These are phyloP conservation scores for Palythoa caribaeorum DNA, from an alignment of 92 coral and sea anemone genomes.

Conservation along the genomic window DNA sequence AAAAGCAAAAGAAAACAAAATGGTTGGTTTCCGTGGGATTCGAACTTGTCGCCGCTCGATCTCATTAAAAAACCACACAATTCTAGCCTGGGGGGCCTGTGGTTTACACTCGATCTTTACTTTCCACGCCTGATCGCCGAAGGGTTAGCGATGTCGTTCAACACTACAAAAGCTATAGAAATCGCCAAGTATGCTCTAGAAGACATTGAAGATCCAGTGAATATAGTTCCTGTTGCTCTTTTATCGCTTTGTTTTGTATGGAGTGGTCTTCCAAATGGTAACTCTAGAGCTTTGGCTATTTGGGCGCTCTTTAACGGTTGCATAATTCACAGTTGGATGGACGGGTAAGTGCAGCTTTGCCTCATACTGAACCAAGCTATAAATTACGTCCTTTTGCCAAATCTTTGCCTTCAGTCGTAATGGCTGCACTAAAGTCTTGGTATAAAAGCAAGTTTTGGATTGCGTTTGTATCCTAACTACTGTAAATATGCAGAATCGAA, in stretches of 20 bases:
- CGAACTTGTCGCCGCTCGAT: too few relatives aligned
- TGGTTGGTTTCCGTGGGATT: too few relatives aligned
- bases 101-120: not conserved
- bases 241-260: slow-evolving; percentile 70
- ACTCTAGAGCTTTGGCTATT: slow-evolving; percentile 66
- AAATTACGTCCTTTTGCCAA: too few relatives aligned
- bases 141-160: slow-evolving; percentile 15
- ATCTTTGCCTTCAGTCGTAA: too few relatives aligned
- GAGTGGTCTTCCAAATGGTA: slow-evolving; percentile 87
- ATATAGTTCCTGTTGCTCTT: slow-evolving; percentile 81
- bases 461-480: too few relatives aligned
- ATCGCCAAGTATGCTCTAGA: slow-evolving; percentile 75
- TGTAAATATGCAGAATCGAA: too few relatives aligned
- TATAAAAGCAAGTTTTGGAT: too few relatives aligned
- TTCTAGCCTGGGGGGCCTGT: too few relatives aligned
- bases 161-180: slow-evolving; percentile 52
- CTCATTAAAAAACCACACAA: too few relatives aligned
- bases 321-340: slow-evolving; percentile 96
- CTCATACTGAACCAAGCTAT: too few relatives aligned
- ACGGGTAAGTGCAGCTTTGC: slow-evolving; percentile 68
- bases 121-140: not conserved
- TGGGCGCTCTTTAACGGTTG: slow-evolving; percentile 95
- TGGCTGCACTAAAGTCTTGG: too few relatives aligned
- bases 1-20: too few relatives aligned
- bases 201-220: slow-evolving; percentile 87